Base-by-base conservation (phyloP, 2,113 vertebrate genomes). In the Pangasianodon gigas region DNA sequence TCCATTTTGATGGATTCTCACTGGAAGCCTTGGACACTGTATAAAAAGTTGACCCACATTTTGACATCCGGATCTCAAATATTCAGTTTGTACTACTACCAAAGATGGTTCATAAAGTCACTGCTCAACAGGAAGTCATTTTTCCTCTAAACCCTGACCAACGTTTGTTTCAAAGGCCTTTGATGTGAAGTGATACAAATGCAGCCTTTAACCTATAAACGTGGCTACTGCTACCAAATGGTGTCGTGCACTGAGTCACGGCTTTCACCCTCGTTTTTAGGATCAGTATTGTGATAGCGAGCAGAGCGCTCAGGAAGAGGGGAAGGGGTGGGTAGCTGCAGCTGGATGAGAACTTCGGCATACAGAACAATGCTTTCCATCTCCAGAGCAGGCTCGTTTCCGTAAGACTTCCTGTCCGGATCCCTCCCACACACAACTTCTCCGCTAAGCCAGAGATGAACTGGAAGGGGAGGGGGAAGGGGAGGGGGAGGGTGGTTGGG, bases 291-390 rank as follows among this genome's bases (percentile, higher is more conserved):
- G 75, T 87, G 80, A 84, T 84, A 46, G 60, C 3, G 21, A 84
- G 69, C 69, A 83, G 77, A 62, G 77, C 8, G 19, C 56, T 89
- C 90, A 88, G 91, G 89, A 89, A 87, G 74, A 86, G 46, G 81
- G 87, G 88, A 88, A 85, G 82, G 60, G 90, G 88, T 89, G 88
- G 88, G 51, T 87, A 89, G 62, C 60, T 46, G n/a, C 83, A 60
- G 89, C 85, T 83, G 84, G 88, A 84, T 90, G 90, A 92, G 87
- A 90, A 91, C 71, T 79, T 86, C 65, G 9, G 79, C 79, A 10
- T 51, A 29, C 52, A 82, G 77, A 93, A 92, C 92, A 92, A 91
- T 91, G 89, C 84, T 67, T 88, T 62, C 89, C n/a, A 91, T 88
- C 84, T 87, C 86, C n/a, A 84, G 85, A 52, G 80, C 65, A 29